These are phyloP conservation scores for Lepus timidus DNA, from an alignment of 2,113 vertebrate genomes.

Conservation along the genomic window DNA sequence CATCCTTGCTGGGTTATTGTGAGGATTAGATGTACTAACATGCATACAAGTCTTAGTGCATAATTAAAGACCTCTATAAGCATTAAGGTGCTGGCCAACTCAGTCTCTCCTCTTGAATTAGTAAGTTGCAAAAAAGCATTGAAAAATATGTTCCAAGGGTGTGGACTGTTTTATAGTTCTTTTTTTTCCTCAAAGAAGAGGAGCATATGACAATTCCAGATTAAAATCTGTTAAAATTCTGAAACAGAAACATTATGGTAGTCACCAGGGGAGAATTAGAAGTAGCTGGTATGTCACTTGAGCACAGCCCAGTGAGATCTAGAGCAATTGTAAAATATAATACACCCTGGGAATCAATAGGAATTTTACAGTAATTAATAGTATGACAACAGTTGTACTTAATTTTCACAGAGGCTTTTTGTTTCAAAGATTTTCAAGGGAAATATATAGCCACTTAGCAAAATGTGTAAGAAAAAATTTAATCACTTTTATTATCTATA, in stretches of 20 bases:
- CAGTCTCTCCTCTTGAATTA: neutral
- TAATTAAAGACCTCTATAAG: neutral
- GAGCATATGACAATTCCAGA: slow-evolving; percentile 22
- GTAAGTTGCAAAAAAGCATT: neutral
- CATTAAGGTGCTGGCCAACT: neutral
- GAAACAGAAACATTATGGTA: slow-evolving; percentile 69
- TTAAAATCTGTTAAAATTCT: slow-evolving; percentile 69
- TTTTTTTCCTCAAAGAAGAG: neutral
- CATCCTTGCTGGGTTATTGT: neutral
- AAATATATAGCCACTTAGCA: slow-evolving; percentile 58
- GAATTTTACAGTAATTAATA: slow-evolving; percentile 69
- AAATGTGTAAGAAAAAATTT: slow-evolving; percentile 8
- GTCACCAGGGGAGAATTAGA: slow-evolving; percentile 61
- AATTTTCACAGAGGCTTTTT: slow-evolving; percentile 73
- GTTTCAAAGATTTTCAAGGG: slow-evolving; percentile 65
- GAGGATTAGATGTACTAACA: neutral
- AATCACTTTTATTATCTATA: slow-evolving; percentile 63
- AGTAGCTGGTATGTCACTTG: slow-evolving; percentile 60
- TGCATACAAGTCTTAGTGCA: neutral
- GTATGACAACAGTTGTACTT: slow-evolving; percentile 56
- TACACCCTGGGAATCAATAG: slow-evolving; percentile 47
- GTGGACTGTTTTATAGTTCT: slow-evolving; percentile 29
- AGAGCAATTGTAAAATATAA: slow-evolving; percentile 48
- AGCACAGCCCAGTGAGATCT: slow-evolving; percentile 41
- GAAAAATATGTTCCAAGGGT: neutral